Conservation (phyloP, 2,797 vertebrate species). For the Dendrocincla tyrannina region DNA sequence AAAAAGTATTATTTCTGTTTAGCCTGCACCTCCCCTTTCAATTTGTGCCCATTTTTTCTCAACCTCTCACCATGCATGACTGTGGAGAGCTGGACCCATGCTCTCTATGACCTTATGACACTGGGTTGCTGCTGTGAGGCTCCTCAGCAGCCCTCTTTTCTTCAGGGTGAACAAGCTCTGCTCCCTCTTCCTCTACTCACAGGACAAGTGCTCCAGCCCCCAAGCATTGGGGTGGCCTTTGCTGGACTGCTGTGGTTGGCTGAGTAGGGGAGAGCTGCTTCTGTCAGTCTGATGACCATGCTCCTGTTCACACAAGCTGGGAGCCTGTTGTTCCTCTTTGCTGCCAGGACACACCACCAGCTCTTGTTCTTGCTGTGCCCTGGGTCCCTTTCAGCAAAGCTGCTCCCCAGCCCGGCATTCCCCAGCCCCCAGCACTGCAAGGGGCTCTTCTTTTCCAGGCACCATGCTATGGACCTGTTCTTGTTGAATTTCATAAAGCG, state of each 20-base stretch:
- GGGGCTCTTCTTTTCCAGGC: background rate
- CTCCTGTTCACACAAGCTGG: rapidly evolving
- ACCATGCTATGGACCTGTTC: background rate
- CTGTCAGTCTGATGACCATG: rapidly evolving
- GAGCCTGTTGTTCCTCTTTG: background rate
- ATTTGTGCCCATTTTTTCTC: background rate
- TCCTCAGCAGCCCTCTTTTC: background rate
- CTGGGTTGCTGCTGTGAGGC: background rate
- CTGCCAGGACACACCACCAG: rapidly evolving
- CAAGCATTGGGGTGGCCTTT: background rate
- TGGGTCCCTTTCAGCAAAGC: background rate
- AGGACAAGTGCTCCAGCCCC: background rate
- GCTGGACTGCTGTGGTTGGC: background rate
- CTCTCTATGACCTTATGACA: background rate
- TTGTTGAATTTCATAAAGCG: background rate
- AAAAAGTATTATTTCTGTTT: background rate
- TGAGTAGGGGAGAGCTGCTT: background rate
- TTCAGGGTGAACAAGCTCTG: background rate
- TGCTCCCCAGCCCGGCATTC: rapidly evolving
- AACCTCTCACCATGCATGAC: rapidly evolving
- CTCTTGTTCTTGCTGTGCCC: background rate
- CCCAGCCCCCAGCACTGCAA: background rate
- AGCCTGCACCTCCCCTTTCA: background rate
- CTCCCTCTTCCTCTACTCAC: background rate
- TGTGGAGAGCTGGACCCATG: background rate